phyloP scores from a whole-genome alignment of 2,113 vertebrate species.

The Dolichotis patagonum region DNA sequence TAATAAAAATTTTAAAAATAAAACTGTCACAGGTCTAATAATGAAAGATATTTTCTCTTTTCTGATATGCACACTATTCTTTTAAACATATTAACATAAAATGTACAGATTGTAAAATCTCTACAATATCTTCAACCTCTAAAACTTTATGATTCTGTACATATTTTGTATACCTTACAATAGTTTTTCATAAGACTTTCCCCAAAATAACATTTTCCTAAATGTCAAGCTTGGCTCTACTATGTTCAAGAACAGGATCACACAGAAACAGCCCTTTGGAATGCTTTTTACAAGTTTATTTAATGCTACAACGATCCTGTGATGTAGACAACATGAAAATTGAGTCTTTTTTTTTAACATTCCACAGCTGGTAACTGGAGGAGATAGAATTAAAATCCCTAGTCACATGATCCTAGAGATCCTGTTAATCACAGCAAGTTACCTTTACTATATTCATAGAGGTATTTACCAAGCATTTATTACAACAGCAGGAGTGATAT shows the following conservation, averaged over 20 bases:
- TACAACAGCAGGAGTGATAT: background rate
- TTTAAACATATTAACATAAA: background rate
- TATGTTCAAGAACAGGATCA: background rate
- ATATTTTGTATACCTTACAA: background rate
- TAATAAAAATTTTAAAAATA: background rate
- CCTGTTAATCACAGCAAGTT: background rate
- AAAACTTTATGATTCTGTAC: constrained; percentile 8
- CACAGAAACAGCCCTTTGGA: background rate
- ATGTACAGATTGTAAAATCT: background rate
- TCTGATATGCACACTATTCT: background rate
- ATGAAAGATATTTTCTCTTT: background rate
- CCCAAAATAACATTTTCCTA: background rate
- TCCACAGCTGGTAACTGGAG: background rate
- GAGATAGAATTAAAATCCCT: background rate
- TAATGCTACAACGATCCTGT: background rate
- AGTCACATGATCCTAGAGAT: background rate
- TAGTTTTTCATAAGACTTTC: background rate
- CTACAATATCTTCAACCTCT: background rate
- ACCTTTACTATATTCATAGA: background rate
- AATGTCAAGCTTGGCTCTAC: background rate
- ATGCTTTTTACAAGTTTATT: background rate
- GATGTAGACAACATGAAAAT: background rate
- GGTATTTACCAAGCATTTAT: background rate
- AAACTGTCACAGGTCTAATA: background rate
- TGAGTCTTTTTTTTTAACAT: background rate